A percentile compares a stretch with the other conserved stretches of the same genome.
Evolutionary conservation across 2,797 vertebrate genomes (phyloP).

Genomic region (Rhinophrynus dorsalis): DNA sequence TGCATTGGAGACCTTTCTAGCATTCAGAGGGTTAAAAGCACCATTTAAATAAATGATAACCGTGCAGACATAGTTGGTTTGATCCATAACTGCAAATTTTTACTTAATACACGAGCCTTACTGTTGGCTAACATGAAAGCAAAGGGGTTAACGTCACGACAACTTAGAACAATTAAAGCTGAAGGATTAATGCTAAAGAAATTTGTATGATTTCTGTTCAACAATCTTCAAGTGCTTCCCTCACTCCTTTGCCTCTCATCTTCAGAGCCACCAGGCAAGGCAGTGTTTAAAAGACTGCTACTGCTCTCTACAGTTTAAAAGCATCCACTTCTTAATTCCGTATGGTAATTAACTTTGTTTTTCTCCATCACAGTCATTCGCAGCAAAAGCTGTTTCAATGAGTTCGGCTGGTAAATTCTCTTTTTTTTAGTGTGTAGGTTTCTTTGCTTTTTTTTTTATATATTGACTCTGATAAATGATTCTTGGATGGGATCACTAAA

Average conservation of each 20-base stretch:
- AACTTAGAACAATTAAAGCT: slow-evolving; percentile 55
- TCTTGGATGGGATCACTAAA: slow-evolving; percentile 71
- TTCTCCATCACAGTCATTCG: slow-evolving; percentile 68
- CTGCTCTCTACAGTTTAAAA: slow-evolving; percentile 99
- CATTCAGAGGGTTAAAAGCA: too few relatives aligned
- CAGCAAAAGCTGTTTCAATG: slow-evolving; percentile 66
- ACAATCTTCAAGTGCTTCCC: slow-evolving; percentile 63
- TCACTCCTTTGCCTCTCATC: slow-evolving; percentile 65
- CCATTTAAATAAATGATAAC: too few relatives aligned
- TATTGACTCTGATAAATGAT: slow-evolving; percentile 69
- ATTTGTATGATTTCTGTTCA: slow-evolving; percentile 60
- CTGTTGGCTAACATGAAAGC: too few relatives aligned
- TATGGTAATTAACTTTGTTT: slow-evolving; percentile 77
- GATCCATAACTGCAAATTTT: too few relatives aligned
- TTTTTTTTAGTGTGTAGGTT: slow-evolving; percentile 62
- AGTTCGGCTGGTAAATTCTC: slow-evolving; percentile 69
- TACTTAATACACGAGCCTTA: too few relatives aligned
- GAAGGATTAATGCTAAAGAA: slow-evolving; percentile 59
- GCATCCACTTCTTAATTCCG: slow-evolving; percentile 80
- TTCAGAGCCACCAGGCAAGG: slow-evolving; percentile 66
- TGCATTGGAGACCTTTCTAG: too few relatives aligned
- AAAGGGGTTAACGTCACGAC: not conserved
- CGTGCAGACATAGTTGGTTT: too few relatives aligned
- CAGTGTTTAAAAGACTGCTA: slow-evolving; percentile 91
- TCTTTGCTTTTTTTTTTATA: slow-evolving; percentile 64